These are phyloP conservation scores for Drosophila prolongata DNA, from an alignment of 2,888 invertebrate genomes.

Conservation along the genomic window DNA sequence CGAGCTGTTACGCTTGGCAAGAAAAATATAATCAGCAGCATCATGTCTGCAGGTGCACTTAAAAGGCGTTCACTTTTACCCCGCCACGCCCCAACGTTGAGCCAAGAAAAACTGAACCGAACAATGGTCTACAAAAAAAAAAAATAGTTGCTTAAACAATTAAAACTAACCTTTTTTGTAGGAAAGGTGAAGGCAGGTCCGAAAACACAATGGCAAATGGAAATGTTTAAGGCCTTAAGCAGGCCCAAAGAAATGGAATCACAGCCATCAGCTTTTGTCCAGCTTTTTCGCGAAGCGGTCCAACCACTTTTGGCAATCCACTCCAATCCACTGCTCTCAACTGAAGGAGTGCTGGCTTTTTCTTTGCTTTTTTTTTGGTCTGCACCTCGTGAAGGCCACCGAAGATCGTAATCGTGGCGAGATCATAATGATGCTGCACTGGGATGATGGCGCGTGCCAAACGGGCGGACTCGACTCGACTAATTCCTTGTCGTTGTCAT, in stretches of 20 bases:
- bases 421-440: slow-evolving; percentile 47
- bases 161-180: slow-evolving; percentile 75
- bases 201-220: slow-evolving; percentile 30
- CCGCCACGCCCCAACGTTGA: slow-evolving; percentile 46
- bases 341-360: slow-evolving; percentile 41
- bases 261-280: slow-evolving; percentile 58
- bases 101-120: slow-evolving; percentile 28
- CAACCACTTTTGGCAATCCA: slow-evolving; percentile 58
- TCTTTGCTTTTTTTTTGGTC: slow-evolving; percentile 36
- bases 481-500: slow-evolving; percentile 44
- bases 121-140: slow-evolving; percentile 54
- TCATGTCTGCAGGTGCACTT: slow-evolving; percentile 81
- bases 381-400: slow-evolving; percentile 66
- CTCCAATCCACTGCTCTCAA: slow-evolving; percentile 4
- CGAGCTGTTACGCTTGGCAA: slow-evolving; percentile 81
- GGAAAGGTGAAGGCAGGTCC: slow-evolving; percentile 41
- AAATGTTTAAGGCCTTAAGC: slow-evolving; percentile 36
- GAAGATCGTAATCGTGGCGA: slow-evolving; percentile 61
- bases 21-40: slow-evolving; percentile 81
- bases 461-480: slow-evolving; percentile 18
- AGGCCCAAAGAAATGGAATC: slow-evolving; percentile 23
- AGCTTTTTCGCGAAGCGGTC: slow-evolving; percentile 43
- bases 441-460: slow-evolving; percentile 35
- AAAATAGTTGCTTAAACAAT: slow-evolving; percentile 56
- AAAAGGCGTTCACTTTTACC: slow-evolving; percentile 77